Conservation (phyloP, 64 coral and sea anemone species). For the Orbicella faveolata region DNA sequence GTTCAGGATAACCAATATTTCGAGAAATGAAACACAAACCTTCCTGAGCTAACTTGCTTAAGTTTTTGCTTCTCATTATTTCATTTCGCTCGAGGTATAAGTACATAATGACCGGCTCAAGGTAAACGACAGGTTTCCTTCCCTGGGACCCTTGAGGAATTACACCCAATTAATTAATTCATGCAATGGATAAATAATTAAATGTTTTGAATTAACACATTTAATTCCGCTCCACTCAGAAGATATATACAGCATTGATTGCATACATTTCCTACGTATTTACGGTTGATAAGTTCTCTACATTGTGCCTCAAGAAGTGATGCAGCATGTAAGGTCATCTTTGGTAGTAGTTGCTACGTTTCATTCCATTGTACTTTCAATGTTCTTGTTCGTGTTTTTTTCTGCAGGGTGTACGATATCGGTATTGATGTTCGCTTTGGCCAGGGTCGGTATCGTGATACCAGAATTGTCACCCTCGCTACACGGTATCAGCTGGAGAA, state of each 20-base stretch:
- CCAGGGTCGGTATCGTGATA: slow-evolving; percentile 83
- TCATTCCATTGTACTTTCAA: background rate
- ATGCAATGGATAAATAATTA: background rate
- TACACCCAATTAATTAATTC: background rate
- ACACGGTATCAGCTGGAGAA: slow-evolving; percentile 96
- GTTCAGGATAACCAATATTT: no score
- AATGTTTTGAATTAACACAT: background rate
- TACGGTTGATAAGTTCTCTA: no score
- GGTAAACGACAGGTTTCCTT: background rate
- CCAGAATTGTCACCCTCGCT: slow-evolving; percentile 96
- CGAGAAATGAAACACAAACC: background rate
- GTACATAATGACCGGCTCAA: background rate
- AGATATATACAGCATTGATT: no score
- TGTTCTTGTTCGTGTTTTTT: background rate
- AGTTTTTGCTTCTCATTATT: no score
- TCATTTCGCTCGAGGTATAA: background rate
- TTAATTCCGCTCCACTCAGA: no score
- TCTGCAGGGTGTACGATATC: slow-evolving; percentile 93
- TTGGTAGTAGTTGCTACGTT: background rate
- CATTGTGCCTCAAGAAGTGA: no score
- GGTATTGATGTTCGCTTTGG: slow-evolving; percentile 98
- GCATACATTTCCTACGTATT: no score
- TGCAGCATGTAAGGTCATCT: no score
- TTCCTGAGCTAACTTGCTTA: background rate
- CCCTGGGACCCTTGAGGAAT: background rate